phyloP scores from a whole-genome alignment of 2,888 invertebrate genomes.

The Drosophila algonquin region DNA sequence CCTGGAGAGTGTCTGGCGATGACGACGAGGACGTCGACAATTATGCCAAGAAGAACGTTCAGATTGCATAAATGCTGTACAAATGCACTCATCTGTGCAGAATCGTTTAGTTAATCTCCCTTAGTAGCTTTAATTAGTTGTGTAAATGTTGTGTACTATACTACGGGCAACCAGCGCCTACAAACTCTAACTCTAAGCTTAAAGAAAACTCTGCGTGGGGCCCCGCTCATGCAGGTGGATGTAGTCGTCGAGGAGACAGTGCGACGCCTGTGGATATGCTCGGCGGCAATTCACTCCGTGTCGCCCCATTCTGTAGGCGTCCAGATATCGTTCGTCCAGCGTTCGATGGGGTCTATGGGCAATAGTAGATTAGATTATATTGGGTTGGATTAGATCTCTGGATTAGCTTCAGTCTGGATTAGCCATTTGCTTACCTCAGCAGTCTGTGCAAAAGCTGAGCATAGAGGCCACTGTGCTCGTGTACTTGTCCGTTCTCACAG shows the following conservation, averaged over 20 bases:
- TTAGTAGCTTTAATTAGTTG: conserved; percentile 58
- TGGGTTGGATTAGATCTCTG: too few species aligned
- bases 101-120: conserved; percentile 37
- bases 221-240: conserved; percentile 66
- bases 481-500: conserved; percentile 78
- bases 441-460: conserved; percentile 71
- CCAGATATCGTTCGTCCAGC: conserved; percentile 49
- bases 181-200: background rate
- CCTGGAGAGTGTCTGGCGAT: conserved; percentile 80
- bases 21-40: conserved; percentile 53
- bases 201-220: conserved; percentile 49
- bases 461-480: conserved; percentile 67
- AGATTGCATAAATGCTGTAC: conserved; percentile 44
- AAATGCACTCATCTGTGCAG: conserved; percentile 31
- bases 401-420: too few species aligned
- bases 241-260: conserved; percentile 65
- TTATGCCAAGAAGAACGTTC: conserved; percentile 11
- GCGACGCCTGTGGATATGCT: conserved; percentile 53
- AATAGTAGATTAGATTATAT: background rate
- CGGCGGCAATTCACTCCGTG: conserved; percentile 64
- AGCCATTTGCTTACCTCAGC: conserved; percentile 57
- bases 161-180: conserved; percentile 53
- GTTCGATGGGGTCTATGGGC: conserved; percentile 64
- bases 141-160: conserved; percentile 56
- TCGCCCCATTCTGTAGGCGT: conserved; percentile 68